phyloP scores from a whole-genome alignment of 1,140 invertebrate species.

The Diachasmimorpha longicaudata region DNA sequence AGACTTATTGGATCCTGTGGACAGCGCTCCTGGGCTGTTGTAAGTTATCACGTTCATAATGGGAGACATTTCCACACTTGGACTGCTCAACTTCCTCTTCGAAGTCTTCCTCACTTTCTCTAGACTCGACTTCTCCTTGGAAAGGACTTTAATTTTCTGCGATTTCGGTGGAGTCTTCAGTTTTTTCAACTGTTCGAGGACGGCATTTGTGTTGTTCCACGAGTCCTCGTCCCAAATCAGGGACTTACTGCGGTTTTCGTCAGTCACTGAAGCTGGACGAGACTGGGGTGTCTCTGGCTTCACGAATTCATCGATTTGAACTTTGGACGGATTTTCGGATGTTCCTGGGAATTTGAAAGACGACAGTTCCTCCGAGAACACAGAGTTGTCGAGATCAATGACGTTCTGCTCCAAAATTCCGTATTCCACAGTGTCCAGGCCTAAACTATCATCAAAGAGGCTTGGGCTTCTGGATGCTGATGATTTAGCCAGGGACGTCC shows the following conservation, averaged over 20 bases:
- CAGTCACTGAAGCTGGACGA: not conserved
- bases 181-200: not conserved
- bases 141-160: not conserved
- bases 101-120: conserved; percentile 16
- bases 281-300: not conserved
- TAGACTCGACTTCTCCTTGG: not conserved
- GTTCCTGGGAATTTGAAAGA: not conserved
- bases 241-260: conserved; percentile 22
- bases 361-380: not conserved
- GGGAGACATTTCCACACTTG: conserved; percentile 32
- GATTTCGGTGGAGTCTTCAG: not conserved
- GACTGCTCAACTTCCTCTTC: conserved; percentile 28
- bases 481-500: not conserved
- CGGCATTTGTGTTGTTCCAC: conserved; percentile 38
- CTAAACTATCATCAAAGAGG: conserved; percentile 54
- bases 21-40: conserved; percentile 21
- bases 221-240: conserved; percentile 49
- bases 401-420: conserved; percentile 29
- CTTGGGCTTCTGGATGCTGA: conserved; percentile 43
- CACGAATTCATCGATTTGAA: not conserved
- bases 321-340: not conserved
- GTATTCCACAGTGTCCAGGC: conserved; percentile 52
- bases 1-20: conserved; percentile 43
- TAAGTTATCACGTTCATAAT: conserved; percentile 35
- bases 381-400: conserved; percentile 1